phyloP scores from a whole-genome alignment of 1,140 invertebrate species.

The Meteorus sp. region DNA sequence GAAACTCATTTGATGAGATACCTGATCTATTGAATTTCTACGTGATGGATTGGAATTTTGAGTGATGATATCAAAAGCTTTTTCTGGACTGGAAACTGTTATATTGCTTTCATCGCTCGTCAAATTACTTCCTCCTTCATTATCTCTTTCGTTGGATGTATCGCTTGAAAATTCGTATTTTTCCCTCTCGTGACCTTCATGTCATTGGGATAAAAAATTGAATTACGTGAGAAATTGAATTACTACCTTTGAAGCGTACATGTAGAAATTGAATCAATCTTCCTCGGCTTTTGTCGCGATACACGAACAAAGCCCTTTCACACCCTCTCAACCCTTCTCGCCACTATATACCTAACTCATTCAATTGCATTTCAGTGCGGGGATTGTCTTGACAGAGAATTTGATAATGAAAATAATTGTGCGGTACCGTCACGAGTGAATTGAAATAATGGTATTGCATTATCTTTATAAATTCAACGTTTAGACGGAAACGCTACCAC shows the following conservation, averaged over 20 bases:
- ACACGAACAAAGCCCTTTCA: neutral
- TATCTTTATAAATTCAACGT: too few relatives aligned
- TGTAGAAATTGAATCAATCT: conserved; percentile 28
- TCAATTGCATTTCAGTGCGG: conserved; percentile 17
- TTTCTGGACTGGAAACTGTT: conserved; percentile 1
- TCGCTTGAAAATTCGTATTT: conserved; percentile 17
- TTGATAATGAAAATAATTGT: neutral
- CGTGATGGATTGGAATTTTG: conserved; percentile 25
- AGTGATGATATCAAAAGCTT: conserved; percentile 31
- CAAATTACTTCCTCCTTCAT: conserved; percentile 5
- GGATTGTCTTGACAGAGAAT: conserved; percentile 7
- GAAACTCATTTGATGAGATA: conserved; percentile 2
- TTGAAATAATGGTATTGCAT: too few relatives aligned
- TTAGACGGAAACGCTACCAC: too few relatives aligned
- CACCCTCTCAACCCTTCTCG: neutral
- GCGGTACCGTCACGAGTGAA: neutral
- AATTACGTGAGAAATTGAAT: conserved; percentile 25
- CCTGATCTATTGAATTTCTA: conserved; percentile 29
- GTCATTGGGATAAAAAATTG: conserved; percentile 13
- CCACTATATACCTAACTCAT: conserved; percentile 1
- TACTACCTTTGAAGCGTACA: conserved; percentile 18
- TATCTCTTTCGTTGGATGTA: conserved; percentile 16
- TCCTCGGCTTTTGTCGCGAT: conserved; percentile 16
- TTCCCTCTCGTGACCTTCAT: conserved; percentile 20
- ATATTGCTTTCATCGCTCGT: conserved; percentile 2